Percentiles rank a stretch among this genome's conserved stretches.
phyloP scores from a whole-genome alignment of 2,888 invertebrate species.

The Platynereis dumerilii region DNA sequence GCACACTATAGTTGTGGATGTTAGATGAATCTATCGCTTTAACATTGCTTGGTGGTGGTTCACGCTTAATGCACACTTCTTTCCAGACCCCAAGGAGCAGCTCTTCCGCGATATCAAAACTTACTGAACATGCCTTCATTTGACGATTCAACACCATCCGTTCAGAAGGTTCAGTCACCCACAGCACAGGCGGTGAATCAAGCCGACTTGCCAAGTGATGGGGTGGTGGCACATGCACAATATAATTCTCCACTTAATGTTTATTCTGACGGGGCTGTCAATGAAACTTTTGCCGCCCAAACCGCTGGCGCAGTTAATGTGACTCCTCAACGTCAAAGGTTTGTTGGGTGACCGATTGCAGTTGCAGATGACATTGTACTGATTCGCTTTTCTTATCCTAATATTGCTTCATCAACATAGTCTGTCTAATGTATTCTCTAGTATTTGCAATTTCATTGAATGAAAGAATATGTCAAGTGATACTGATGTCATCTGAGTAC shows the following conservation, averaged over 20 bases:
- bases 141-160: constrained; percentile 27
- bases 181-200: constrained; percentile 8
- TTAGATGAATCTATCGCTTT: too few relatives aligned
- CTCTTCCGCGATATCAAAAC: constrained; percentile 38
- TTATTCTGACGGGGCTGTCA: constrained; percentile 54
- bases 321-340: too few relatives aligned
- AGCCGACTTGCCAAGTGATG: constrained; percentile 22
- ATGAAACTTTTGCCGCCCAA: constrained; percentile 46
- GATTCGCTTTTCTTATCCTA: too few relatives aligned
- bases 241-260: constrained; percentile 58
- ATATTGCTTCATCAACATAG: too few relatives aligned
- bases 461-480: too few relatives aligned
- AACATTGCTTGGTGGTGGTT: too few relatives aligned
- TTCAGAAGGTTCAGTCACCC: not conserved
- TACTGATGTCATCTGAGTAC: too few relatives aligned
- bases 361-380: too few relatives aligned
- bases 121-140: constrained; percentile 38
- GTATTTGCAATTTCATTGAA: too few relatives aligned
- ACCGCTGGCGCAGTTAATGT: constrained; percentile 37
- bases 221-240: constrained; percentile 43
- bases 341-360: too few relatives aligned
- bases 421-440: too few relatives aligned
- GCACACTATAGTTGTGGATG: too few relatives aligned
- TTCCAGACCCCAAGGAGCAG: constrained; percentile 19
- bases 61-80: not conserved